phyloP scores from a whole-genome alignment of 2,888 invertebrate genomes.

The Mythimna loreyi region DNA sequence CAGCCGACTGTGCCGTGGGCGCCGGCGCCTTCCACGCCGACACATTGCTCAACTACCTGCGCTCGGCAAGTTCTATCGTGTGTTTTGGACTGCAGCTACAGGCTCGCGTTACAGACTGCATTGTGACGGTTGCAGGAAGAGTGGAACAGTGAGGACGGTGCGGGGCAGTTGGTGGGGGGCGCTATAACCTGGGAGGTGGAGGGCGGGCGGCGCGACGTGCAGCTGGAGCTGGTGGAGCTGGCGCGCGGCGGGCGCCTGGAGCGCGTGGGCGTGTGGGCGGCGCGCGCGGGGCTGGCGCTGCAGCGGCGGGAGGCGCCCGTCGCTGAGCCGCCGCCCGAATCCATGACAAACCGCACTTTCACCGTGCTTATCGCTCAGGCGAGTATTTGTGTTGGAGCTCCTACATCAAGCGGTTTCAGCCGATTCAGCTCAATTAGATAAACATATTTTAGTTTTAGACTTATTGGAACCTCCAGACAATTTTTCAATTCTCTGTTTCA shows the following conservation, averaged over 20 bases:
- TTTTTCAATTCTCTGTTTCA: constrained; percentile 75
- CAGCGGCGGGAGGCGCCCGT: constrained; percentile 68
- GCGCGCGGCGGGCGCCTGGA: constrained; percentile 76
- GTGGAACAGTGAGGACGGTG: constrained; percentile 61
- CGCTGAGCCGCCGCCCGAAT: constrained; percentile 73
- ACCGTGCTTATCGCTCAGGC: constrained; percentile 81
- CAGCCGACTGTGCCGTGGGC: constrained; percentile 74
- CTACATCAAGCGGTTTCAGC: too few relatives aligned
- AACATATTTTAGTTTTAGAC: too few relatives aligned
- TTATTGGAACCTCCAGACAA: not conserved
- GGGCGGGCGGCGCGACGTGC: constrained; percentile 73
- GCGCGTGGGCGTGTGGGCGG: constrained; percentile 76
- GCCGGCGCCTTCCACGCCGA: constrained; percentile 83
- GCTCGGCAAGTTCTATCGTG: constrained; percentile 71
- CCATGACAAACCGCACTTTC: constrained; percentile 85
- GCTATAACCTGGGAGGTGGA: constrained; percentile 74
- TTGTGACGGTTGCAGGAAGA: constrained; percentile 65
- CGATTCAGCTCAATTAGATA: too few relatives aligned
- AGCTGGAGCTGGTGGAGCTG: constrained; percentile 80
- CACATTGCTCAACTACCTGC: constrained; percentile 84
- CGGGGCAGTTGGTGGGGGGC: constrained; percentile 59
- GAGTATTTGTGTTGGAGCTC: too few relatives aligned
- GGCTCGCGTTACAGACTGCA: not conserved
- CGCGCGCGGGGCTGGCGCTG: constrained; percentile 75
- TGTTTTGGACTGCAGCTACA: not conserved